Conservation (phyloP, 35 echinoderm and acorn worm genomes). For the Diadema setosum region DNA sequence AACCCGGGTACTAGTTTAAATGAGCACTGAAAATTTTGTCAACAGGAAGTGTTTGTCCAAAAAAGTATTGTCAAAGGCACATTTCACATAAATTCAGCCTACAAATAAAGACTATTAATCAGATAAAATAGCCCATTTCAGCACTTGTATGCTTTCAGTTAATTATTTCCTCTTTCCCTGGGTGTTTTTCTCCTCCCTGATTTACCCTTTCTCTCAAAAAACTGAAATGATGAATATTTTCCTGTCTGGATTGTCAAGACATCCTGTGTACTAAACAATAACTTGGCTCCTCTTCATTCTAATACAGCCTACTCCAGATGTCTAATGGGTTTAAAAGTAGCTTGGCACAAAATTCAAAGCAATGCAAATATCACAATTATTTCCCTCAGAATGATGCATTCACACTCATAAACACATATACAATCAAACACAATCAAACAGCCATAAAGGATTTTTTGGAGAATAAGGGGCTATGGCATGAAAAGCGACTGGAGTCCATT, state of each 20-base stretch:
- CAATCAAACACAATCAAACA: not conserved
- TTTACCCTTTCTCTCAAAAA: too few relatives aligned
- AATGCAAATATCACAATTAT: not conserved
- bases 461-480: not conserved
- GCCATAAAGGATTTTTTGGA: not conserved
- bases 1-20: too few relatives aligned
- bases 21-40: too few relatives aligned
- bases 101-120: too few relatives aligned
- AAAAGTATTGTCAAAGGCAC: too few relatives aligned
- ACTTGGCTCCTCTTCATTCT: not conserved
- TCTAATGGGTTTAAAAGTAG: not conserved
- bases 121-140: too few relatives aligned
- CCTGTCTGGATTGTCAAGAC: not conserved
- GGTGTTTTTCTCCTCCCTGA: too few relatives aligned
- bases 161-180: too few relatives aligned
- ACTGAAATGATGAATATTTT: constrained; percentile 6
- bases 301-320: not conserved
- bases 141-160: too few relatives aligned
- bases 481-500: not conserved
- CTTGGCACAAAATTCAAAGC: not conserved
- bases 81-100: too few relatives aligned
- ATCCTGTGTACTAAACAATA: not conserved
- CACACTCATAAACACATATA: not conserved
- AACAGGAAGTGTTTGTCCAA: too few relatives aligned
- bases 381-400: not conserved